Base-by-base conservation (phyloP, 2,113 vertebrate genomes). In the Aspiorhynchus laticeps region DNA sequence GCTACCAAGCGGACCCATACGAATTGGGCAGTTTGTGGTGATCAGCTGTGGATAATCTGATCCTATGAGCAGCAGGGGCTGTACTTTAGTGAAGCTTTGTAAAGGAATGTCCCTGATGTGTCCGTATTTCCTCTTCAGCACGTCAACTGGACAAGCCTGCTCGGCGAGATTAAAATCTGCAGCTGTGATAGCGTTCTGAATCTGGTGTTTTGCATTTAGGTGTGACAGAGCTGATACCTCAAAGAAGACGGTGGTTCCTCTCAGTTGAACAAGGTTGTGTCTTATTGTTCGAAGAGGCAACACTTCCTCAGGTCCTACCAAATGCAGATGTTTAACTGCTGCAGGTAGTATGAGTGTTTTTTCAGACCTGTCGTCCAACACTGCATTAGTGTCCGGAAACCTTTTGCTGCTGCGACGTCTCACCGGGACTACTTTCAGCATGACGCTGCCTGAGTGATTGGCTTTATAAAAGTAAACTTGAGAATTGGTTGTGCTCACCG, bases 21-120 rank as follows among this genome's bases (percentile, higher is more conserved):
- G 6, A 7, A 71, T 41, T 24, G 53, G 80, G 11, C 4, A 24
- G 17, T 41, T 83, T 15, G 80, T 61, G 7, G 63, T 51, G 12
- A 83, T 67, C 1, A 83, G 38, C 24, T 83, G 81, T 5, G 63
- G 36, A 12, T 61, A 11, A 33, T 83, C 63, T 24, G 81, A 83
- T 26, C 81, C 81, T n/a, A 83, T 83, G 15, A 83, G 81, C 2
- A 83, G 61, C 11, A 83, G 14, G 5, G 81, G 41, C 26, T 83
- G 61, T 24, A 65, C 36, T 9, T 65, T 15, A 4, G 11, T 46
- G 36, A 83, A 41, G 38, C 38, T 4, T 26, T 38, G 3, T 2
- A 83, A 26, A 0, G 81, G 61, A 24, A 71, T n/a, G 2, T 51
- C 61, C 7, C 24, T 69, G 2, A 83, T 8, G 38, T 83, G 14